Base-by-base conservation (phyloP, 2,797 vertebrate species). In the Salmo trutta region DNA sequence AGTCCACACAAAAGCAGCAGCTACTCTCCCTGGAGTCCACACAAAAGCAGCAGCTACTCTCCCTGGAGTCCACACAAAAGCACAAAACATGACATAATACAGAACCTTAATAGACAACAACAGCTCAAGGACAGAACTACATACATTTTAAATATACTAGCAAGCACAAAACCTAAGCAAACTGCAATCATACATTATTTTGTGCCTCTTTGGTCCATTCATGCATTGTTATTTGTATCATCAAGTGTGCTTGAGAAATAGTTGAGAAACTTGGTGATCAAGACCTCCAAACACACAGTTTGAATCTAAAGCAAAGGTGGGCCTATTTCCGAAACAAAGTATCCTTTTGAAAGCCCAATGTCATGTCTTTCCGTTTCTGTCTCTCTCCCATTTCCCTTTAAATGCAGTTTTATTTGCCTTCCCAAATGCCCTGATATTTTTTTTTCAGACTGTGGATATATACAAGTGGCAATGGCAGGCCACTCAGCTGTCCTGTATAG, bases 361-460 rank as follows among this genome's bases (percentile, higher is more conserved):
- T 33, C 65, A 59, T 27, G 47, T 36, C 15, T 68, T 3, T 72
- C 68, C 73, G 31, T 79, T 75, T 75, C 59, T 75, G 4, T 41
- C 15, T 71, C 16, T 62, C 2, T 36, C 36, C 2, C 19, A 69
- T 76, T 70, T 65, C 0, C 51, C 16, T 75, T 16, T 15, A 51
- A 69, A 51, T 14, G 52, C 62, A 47, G 67, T 74, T 74, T 79
- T 29, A 19, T 24, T 70, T 7, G 21, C n/a, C 76, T 74, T 76
- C 41, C 47, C 74, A 33, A 74, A 41, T 15, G 17, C 12, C 19
- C 47, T 14, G 54, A 47, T 17, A 75, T 71, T 69, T 75, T 52
- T 41, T 72, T 81, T 67, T 56, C 33, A 47, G 24, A 27, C 52
- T 29, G 24, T 21, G 62, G 71, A 76, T 36, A 51, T 21, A 75